phyloP scores from a whole-genome alignment of 2,797 vertebrate species.

The Coreius guichenoti region DNA sequence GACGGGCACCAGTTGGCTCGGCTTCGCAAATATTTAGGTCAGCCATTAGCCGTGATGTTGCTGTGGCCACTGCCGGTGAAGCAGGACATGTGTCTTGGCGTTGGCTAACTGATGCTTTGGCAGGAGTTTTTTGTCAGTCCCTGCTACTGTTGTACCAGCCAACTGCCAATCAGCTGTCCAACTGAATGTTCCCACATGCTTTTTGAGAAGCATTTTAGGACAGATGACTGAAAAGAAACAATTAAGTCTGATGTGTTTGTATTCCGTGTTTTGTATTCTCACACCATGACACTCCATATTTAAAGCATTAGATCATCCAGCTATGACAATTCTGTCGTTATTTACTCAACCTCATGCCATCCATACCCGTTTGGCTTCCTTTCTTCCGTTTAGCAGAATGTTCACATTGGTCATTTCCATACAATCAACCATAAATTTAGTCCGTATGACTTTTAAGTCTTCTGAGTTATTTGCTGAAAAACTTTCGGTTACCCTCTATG shows the following conservation, averaged over 20 bases:
- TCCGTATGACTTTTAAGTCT: background rate
- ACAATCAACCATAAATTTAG: background rate
- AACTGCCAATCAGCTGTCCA: constrained; percentile 35
- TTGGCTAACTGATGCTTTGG: constrained; percentile 51
- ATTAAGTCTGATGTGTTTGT: constrained; percentile 14
- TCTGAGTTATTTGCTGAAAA: background rate
- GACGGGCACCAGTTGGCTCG: constrained; percentile 49
- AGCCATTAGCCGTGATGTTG: constrained; percentile 45
- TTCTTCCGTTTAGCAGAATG: background rate
- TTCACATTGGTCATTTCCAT: background rate
- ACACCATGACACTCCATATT: background rate
- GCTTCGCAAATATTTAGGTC: constrained; percentile 61
- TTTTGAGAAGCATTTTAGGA: constrained; percentile 1
- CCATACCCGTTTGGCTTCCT: background rate
- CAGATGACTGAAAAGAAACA: constrained; percentile 6
- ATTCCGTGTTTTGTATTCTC: constrained; percentile 9
- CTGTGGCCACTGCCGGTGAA: constrained; percentile 37
- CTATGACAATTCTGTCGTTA: background rate
- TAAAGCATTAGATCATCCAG: constrained; percentile 1
- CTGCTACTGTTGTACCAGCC: constrained; percentile 32
- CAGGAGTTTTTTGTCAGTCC: constrained; percentile 40
- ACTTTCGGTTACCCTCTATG: background rate
- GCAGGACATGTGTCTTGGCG: constrained; percentile 48
- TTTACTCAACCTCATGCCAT: background rate
- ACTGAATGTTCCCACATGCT: constrained; percentile 25